These are phyloP conservation scores for Prenolepis imparis DNA, from an alignment of 2,888 invertebrate species.

Conservation along the genomic window DNA sequence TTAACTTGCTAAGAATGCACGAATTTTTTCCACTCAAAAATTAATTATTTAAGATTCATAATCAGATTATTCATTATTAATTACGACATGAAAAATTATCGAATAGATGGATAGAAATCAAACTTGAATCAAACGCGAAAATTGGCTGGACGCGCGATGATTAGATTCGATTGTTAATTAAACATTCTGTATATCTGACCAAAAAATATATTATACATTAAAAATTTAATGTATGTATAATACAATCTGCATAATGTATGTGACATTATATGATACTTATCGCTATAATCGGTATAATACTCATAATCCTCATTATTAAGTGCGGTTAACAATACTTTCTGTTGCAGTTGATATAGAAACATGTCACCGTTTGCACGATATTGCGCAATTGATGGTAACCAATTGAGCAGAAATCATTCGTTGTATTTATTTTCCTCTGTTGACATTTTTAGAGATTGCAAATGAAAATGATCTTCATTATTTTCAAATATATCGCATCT, in stretches of 20 bases:
- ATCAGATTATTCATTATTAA: slow-evolving; percentile 45
- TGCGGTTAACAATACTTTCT: neutral
- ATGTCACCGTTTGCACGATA: slow-evolving; percentile 74
- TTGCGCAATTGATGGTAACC: slow-evolving; percentile 76
- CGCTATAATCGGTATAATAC: neutral
- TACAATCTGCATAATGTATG: neutral
- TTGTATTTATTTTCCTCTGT: neutral
- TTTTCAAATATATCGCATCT: neutral
- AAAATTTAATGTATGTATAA: neutral
- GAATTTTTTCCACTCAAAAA: slow-evolving; percentile 21
- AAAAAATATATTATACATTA: neutral
- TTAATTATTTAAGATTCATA: neutral
- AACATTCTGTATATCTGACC: neutral
- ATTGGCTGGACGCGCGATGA: neutral
- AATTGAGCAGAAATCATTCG: slow-evolving; percentile 59
- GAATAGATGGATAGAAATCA: neutral
- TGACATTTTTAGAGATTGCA: neutral
- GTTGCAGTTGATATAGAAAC: slow-evolving; percentile 42
- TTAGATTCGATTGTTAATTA: neutral
- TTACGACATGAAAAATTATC: neutral
- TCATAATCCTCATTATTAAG: neutral
- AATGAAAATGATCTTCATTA: neutral
- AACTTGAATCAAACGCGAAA: neutral
- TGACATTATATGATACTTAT: neutral
- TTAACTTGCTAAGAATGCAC: slow-evolving; percentile 4